A percentile compares a stretch with the other conserved stretches of the same genome.
These are phyloP conservation scores for Paramuricea clavata DNA, from an alignment of 92 coral and sea anemone species.

Conservation along the genomic window DNA sequence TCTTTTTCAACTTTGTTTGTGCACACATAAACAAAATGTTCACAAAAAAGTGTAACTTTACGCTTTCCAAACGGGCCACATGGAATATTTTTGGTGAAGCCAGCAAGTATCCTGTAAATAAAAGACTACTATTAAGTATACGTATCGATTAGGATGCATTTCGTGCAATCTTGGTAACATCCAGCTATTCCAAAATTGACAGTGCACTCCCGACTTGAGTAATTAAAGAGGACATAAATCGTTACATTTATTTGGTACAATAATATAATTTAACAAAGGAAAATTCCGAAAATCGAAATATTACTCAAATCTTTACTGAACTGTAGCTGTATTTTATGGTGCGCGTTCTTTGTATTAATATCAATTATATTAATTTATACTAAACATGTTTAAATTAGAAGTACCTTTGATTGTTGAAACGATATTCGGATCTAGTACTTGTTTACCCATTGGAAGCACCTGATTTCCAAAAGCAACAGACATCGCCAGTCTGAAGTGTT, in stretches of 20 bases:
- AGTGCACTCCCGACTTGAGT: no score
- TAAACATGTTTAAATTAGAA: background rate
- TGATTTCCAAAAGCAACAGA: slow-evolving; percentile 52
- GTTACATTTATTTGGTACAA: background rate
- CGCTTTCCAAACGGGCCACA: background rate
- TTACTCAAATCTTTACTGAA: background rate
- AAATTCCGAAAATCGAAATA: background rate
- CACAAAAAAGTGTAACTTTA: background rate
- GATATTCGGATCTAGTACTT: no score
- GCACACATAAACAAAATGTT: no score
- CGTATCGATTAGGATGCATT: no score
- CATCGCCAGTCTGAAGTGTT: slow-evolving; percentile 59
- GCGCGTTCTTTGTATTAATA: background rate
- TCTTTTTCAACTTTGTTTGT: no score
- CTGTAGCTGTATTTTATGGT: background rate
- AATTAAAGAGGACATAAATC: background rate
- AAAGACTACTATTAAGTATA: background rate
- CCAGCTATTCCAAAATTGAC: no score
- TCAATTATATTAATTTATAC: no score
- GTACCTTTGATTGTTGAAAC: no score
- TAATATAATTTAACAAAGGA: background rate
- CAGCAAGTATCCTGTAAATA: background rate
- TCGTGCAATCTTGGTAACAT: no score
- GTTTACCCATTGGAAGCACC: no score
- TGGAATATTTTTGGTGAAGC: background rate